phyloP scores from a whole-genome alignment of 2,797 vertebrate genomes.

The Valencia hispanica region DNA sequence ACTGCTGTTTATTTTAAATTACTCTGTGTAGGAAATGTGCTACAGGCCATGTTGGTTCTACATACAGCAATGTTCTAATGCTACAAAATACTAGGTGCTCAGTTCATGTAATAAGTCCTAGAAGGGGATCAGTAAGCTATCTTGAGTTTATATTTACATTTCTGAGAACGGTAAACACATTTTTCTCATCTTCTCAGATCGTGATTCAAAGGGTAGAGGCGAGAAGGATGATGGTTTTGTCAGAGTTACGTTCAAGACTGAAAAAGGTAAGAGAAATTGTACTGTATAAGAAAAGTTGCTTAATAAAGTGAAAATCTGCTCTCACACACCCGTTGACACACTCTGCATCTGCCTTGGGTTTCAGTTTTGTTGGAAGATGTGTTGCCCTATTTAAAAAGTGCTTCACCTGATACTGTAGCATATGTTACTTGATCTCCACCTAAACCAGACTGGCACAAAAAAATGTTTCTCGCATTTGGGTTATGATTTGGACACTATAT shows the following conservation, averaged over 20 bases:
- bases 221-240: constrained; percentile 92
- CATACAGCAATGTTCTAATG: neutral
- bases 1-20: no score
- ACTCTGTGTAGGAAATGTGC: no score
- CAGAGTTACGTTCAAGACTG: constrained; percentile 91
- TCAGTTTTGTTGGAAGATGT: no score
- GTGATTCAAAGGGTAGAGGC: constrained; percentile 85
- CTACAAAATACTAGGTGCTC: neutral
- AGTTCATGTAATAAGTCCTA: neutral
- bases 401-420: no score
- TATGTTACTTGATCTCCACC: no score
- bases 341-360: no score
- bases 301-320: no score
- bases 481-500: no score
- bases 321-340: no score
- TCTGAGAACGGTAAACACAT: neutral
- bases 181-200: constrained; percentile 69
- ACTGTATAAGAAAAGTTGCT: neutral
- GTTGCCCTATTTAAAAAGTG: no score
- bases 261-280: constrained; percentile 84
- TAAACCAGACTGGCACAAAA: no score
- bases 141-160: neutral
- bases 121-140: neutral
- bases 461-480: no score
- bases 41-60: neutral